phyloP scores from a whole-genome alignment of 2,797 vertebrate genomes.

The Pangasius djambal region DNA sequence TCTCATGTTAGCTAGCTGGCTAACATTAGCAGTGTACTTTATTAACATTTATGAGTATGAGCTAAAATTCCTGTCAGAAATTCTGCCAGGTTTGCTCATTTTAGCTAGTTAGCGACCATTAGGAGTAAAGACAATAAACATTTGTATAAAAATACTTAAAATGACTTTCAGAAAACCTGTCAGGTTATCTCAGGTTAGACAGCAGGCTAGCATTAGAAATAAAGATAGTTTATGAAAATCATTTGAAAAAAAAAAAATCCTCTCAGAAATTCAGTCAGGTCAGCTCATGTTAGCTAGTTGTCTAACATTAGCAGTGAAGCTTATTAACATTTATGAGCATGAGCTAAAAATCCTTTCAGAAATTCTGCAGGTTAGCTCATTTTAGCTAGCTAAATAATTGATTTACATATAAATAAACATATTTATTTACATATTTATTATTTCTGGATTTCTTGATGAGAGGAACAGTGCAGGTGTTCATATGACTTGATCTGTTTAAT shows the following conservation, averaged over 20 bases:
- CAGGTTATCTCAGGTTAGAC: not conserved
- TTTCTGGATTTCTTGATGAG: not conserved
- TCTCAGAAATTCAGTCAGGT: not conserved
- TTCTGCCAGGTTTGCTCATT: not conserved
- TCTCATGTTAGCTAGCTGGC: not conserved
- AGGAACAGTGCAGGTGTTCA: not conserved
- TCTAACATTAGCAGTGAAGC: not conserved
- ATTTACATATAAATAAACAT: too few species aligned
- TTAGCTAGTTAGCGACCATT: not conserved
- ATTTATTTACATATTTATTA: not conserved
- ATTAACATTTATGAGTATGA: not conserved
- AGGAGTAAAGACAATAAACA: not conserved
- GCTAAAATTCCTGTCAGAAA: not conserved
- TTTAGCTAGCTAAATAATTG: not conserved
- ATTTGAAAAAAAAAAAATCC: not conserved
- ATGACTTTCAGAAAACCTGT: not conserved
- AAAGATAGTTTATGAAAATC: not conserved
- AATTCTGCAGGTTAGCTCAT: not conserved
- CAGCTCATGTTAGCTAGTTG: not conserved
- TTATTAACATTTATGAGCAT: not conserved
- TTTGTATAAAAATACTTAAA: not conserved
- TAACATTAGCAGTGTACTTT: not conserved
- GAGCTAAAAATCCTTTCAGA: not conserved
- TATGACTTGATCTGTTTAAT: not conserved
- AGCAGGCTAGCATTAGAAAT: not conserved